A percentile compares a stretch with the other conserved stretches of the same genome.
Conservation (phyloP, 2,888 invertebrate species). For the Melangyna quadrimaculata region DNA sequence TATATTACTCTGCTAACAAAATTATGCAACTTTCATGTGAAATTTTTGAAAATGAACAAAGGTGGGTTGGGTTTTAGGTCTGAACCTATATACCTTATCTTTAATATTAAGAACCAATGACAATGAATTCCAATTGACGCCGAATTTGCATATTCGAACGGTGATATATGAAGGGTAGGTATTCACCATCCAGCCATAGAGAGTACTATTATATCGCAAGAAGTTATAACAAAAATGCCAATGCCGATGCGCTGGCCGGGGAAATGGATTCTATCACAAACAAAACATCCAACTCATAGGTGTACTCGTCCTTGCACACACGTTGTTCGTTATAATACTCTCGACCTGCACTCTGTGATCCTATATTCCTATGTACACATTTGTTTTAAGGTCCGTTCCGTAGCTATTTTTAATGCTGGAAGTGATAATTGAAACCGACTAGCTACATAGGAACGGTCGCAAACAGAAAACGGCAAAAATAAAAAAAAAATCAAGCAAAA, state of each 20-base stretch:
- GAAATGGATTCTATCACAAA: slow-evolving; percentile 13
- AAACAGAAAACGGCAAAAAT: not conserved
- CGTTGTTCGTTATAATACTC: no score
- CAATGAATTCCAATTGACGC: slow-evolving; percentile 17
- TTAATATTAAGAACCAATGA: not conserved
- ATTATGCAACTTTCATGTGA: slow-evolving; percentile 2
- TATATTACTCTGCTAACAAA: not conserved
- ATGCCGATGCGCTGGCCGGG: not conserved
- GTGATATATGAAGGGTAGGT: not conserved
- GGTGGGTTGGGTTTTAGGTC: not conserved
- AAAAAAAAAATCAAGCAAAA: slow-evolving; percentile 7
- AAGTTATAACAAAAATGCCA: slow-evolving; percentile 19
- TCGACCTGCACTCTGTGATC: not conserved
- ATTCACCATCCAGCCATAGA: not conserved
- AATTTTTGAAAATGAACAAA: not conserved
- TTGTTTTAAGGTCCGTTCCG: not conserved
- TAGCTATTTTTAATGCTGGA: slow-evolving; percentile 12
- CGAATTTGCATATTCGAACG: slow-evolving; percentile 20
- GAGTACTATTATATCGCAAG: slow-evolving; percentile 1
- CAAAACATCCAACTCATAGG: slow-evolving; percentile 7
- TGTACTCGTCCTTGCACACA: not conserved
- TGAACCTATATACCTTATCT: no score
- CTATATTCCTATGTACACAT: not conserved
- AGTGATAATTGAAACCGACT: slow-evolving; percentile 33
- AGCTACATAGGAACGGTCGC: not conserved